phyloP scores from a whole-genome alignment of 2,888 invertebrate species.

The Mesoligia furuncula region DNA sequence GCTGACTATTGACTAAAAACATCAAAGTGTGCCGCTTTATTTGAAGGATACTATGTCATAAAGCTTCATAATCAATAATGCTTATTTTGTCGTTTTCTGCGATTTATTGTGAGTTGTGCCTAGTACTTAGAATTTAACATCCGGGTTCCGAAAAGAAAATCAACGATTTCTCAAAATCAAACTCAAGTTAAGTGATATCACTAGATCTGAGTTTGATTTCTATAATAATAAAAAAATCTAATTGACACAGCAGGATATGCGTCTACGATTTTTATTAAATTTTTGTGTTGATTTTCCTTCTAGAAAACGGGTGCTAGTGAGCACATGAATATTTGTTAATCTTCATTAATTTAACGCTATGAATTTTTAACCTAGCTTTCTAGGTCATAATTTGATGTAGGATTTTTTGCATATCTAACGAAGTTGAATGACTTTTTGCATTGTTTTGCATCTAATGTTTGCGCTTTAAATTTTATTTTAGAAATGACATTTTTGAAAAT shows the following conservation, averaged over 20 bases:
- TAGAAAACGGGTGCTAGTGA: neutral
- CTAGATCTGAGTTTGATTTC: neutral
- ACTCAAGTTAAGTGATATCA: too few relatives aligned
- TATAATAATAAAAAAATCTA: neutral
- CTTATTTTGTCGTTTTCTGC: constrained; percentile 19
- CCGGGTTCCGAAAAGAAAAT: neutral
- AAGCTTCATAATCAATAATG: constrained; percentile 40
- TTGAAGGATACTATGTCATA: neutral
- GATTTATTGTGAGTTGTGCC: constrained; percentile 10
- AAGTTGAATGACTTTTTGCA: constrained; percentile 5
- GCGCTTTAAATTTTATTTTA: constrained; percentile 22
- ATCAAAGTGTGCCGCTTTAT: constrained; percentile 36
- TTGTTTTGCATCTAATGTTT: constrained; percentile 29
- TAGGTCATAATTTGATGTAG: neutral
- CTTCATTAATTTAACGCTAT: neutral
- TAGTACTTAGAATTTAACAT: neutral
- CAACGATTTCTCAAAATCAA: neutral
- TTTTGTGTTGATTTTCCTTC: neutral
- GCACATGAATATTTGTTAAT: neutral
- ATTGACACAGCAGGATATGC: neutral
- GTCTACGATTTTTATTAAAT: too few relatives aligned
- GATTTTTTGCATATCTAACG: constrained; percentile 10
- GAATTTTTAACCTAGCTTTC: neutral
- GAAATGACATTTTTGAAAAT: neutral
- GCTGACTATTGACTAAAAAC: constrained; percentile 15